Evolutionary conservation across 2,888 invertebrate genomes (phyloP), one percentile per base, ranked within the genome.

Genomic region (Nephrotoma appendiculata): DNA sequence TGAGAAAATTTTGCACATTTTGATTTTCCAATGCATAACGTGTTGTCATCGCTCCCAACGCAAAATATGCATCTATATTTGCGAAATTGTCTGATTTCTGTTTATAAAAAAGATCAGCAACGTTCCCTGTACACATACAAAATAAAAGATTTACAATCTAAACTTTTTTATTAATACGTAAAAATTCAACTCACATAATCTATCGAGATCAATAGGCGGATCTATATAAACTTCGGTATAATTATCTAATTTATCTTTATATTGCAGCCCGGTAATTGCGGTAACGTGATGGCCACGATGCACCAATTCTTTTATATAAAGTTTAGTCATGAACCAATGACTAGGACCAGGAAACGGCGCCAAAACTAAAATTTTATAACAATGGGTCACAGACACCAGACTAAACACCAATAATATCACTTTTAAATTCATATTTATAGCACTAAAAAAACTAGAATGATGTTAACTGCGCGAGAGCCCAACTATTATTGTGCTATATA

Each of bases 201-300:
- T 88, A 6, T 91, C 90, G 87, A 92, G 90, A 88, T 91, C 90
- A 87, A 90, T 91, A 45, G 89, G 88, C 0, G 91, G 91, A 87
- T 89, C 89, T 1, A 92, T 88, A 15, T 91, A 89, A 9, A 93
- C 90, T 88, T 92, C 91, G 6, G 90, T 92, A 12, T 92, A 90
- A 89, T 92, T 92, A 71, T 90, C n/a, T 15, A 42, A 9, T 84
- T 41, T 84, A 84, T 84, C 84, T 15, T 84, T 84, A 84, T 12
- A 84, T 9, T n/a, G 42, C 7, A 84, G 15, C 31, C 90, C 89
- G 85, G 89, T 90, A 52, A 91, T 88, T n/a, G 90, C 89, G 3
- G 90, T 90, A 11, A 93, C 91, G 86, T 92, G 90, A 88, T 93
- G 93, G 4, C 93, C 93, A 57, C 91, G 89, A 11, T 88, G 87